Percentiles rank a stretch among this genome's conserved stretches.
These are phyloP conservation scores for Temnothorax rugatulus DNA, from an alignment of 2,888 invertebrate genomes.

Conservation along the genomic window DNA sequence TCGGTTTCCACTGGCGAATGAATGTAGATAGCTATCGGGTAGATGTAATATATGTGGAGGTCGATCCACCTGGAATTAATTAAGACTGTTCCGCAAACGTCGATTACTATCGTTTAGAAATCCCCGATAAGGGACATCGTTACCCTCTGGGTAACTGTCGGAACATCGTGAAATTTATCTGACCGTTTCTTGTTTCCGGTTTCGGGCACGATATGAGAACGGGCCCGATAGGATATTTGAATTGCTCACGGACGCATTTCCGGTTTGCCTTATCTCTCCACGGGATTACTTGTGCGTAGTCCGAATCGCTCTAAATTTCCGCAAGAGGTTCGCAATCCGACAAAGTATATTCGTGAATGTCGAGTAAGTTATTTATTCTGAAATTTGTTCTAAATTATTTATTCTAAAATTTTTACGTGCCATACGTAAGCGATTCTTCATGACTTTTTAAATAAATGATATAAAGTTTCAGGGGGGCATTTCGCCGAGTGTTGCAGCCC, in stretches of 20 bases:
- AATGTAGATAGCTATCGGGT: conserved; percentile 69
- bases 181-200: conserved; percentile 53
- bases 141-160: conserved; percentile 24
- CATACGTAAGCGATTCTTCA: too few relatives aligned
- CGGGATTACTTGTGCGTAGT: neutral
- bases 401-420: neutral
- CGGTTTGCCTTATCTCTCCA: neutral
- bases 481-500: neutral
- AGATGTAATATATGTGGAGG: conserved; percentile 75
- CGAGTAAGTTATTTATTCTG: neutral
- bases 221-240: conserved; percentile 42
- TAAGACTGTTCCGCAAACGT: conserved; percentile 78
- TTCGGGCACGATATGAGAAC: conserved; percentile 33
- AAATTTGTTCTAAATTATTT: neutral
- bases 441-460: neutral
- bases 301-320: neutral
- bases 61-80: conserved; percentile 79
- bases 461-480: neutral
- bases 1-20: conserved; percentile 67
- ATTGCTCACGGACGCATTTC: conserved; percentile 34
- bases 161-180: conserved; percentile 61
- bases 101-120: conserved; percentile 76
- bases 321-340: neutral
- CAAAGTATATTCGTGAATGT: neutral
- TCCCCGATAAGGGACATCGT: conserved; percentile 67